Percentiles rank a stretch among this genome's conserved stretches.
phyloP scores from a whole-genome alignment of 2,113 vertebrate species.

The Clarias gariepinus region DNA sequence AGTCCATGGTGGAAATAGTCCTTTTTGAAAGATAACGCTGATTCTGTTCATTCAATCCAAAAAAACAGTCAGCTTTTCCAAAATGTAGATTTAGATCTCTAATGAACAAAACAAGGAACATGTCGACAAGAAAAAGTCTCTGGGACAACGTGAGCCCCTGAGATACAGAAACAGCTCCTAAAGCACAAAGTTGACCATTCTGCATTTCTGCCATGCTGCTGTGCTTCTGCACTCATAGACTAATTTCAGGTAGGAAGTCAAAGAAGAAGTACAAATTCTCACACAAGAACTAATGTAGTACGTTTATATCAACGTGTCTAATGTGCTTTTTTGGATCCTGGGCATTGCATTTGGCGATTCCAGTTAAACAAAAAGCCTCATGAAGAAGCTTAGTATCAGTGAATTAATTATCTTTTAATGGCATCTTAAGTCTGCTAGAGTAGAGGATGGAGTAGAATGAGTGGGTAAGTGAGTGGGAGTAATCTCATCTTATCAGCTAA shows the following conservation, averaged over 20 bases:
- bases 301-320: neutral
- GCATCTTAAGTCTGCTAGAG: too few species aligned
- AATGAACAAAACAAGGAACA: neutral
- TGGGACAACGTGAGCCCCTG: neutral
- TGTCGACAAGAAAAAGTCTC: neutral
- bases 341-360: neutral
- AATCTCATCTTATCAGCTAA: too few species aligned
- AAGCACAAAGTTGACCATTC: neutral
- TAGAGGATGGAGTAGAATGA: too few species aligned
- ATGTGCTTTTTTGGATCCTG: neutral
- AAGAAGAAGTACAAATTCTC: neutral
- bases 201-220: neutral
- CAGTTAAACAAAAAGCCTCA: too few species aligned
- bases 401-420: too few species aligned
- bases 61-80: neutral
- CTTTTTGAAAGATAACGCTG: slow-evolving; percentile 47
- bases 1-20: slow-evolving; percentile 16
- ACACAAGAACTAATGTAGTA: neutral
- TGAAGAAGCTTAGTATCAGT: too few species aligned
- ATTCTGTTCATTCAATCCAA: slow-evolving; percentile 43
- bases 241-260: neutral
- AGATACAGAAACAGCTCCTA: neutral
- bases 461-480: too few species aligned
- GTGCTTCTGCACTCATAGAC: neutral
- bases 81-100: neutral